Percentiles rank a stretch among this genome's conserved stretches.
Conservation (phyloP, 2,113 vertebrate species). For the Pollachius pollachius region DNA sequence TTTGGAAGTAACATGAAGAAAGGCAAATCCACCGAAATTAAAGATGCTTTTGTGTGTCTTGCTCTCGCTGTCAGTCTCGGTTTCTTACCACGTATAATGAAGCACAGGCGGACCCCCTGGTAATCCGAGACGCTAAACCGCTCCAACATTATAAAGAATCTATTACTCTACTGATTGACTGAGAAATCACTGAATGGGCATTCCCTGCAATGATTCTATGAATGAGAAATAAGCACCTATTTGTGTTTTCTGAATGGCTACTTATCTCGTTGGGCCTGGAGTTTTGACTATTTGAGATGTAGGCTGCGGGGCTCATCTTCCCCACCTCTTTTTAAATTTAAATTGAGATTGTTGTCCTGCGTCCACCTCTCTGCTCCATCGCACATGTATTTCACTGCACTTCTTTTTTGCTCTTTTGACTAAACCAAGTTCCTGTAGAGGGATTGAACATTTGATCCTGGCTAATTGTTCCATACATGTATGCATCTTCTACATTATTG, state of each 20-base stretch:
- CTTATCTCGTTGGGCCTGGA: not conserved
- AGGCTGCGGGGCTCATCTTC: conserved; percentile 17
- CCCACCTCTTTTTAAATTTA: conserved; percentile 5
- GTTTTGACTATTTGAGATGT: not conserved
- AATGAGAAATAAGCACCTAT: not conserved
- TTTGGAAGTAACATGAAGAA: not conserved
- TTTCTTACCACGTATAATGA: no score
- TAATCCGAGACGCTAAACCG: no score
- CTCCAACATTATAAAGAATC: not conserved
- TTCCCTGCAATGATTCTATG: not conserved
- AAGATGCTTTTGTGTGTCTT: not conserved
- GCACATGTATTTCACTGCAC: conserved; percentile 36
- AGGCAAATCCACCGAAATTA: not conserved
- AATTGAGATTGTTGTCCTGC: no score
- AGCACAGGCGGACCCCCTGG: no score
- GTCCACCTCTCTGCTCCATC: conserved; percentile 4
- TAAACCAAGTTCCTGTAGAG: conserved; percentile 25
- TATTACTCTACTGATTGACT: no score
- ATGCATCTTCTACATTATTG: not conserved
- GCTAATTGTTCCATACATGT: not conserved
- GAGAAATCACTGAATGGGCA: no score
- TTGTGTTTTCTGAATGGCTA: not conserved
- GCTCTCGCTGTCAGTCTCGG: not conserved
- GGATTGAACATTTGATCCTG: conserved; percentile 11
- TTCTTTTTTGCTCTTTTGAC: conserved; percentile 40